These are phyloP conservation scores for Oscheius sp. DNA, from an alignment of 2,888 invertebrate genomes.

Conservation along the genomic window DNA sequence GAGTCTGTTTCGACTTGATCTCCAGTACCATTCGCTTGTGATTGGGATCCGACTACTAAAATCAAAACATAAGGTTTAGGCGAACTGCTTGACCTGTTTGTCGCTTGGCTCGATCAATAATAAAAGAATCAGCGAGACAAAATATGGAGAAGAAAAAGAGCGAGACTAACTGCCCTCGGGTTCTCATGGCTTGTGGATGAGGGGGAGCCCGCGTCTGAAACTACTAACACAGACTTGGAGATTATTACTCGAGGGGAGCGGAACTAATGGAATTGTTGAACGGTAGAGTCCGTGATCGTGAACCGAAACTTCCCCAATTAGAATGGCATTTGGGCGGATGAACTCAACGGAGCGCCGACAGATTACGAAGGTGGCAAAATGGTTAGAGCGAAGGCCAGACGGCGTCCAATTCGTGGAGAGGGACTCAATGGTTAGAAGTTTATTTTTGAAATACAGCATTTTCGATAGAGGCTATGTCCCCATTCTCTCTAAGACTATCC, in stretches of 20 bases:
- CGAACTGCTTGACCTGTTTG: conserved; percentile 4
- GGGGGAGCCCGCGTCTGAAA: conserved; percentile 7
- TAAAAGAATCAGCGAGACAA: background rate
- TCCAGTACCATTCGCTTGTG: conserved; percentile 44
- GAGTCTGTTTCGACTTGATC: conserved; percentile 47
- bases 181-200: background rate
- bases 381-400: too few relatives aligned
- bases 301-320: conserved; percentile 13
- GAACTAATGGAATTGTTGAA: background rate
- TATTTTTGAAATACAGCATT: too few relatives aligned
- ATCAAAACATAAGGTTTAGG: background rate
- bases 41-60: conserved; percentile 48
- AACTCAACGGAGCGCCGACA: conserved; percentile 5
- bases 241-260: background rate
- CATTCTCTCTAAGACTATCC: background rate
- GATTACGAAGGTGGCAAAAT: conserved; percentile 7
- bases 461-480: background rate
- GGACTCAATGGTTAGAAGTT: too few relatives aligned
- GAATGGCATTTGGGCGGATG: conserved; percentile 26
- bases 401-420: background rate
- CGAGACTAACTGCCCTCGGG: background rate
- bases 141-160: background rate
- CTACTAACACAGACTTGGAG: too few relatives aligned
- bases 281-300: background rate
- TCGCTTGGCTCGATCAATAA: conserved; percentile 4